A percentile compares a stretch with the other conserved stretches of the same genome.
Evolutionary conservation across 2,797 vertebrate genomes (phyloP).

Genomic region (Sebastes hubbsi): DNA sequence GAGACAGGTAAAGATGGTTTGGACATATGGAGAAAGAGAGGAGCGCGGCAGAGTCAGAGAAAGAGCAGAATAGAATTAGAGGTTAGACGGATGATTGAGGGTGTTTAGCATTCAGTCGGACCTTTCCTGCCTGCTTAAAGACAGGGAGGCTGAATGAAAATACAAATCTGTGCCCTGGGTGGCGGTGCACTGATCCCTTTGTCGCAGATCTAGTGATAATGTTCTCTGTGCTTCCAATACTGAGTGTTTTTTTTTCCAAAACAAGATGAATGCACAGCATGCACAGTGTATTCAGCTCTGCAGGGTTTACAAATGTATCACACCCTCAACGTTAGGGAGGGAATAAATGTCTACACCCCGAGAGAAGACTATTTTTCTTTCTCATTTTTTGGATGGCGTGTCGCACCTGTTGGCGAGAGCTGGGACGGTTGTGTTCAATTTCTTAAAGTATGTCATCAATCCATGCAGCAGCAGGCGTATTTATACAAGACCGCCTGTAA

Average conservation of each 20-base stretch:
- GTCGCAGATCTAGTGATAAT: constrained; percentile 50
- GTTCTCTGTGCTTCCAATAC: constrained; percentile 31
- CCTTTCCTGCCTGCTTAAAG: constrained; percentile 1
- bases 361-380: constrained; percentile 25
- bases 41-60: neutral
- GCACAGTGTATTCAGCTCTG: constrained; percentile 3
- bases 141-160: constrained; percentile 30
- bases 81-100: constrained; percentile 27
- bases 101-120: constrained; percentile 40
- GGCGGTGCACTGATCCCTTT: constrained; percentile 31
- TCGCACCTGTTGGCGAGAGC: neutral
- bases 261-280: constrained; percentile 36
- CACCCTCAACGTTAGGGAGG: neutral
- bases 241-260: constrained; percentile 4
- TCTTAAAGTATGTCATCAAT: neutral
- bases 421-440: neutral
- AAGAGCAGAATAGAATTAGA: constrained; percentile 17
- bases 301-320: constrained; percentile 33
- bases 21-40: constrained; percentile 14
- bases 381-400: neutral
- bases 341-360: constrained; percentile 8
- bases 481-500: neutral
- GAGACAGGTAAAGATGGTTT: constrained; percentile 16
- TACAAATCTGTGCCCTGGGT: constrained; percentile 48
- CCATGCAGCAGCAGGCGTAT: neutral